Evolutionary conservation across 2,113 vertebrate genomes (phyloP), one percentile per base, ranked within the genome.

Genomic region (Rhinolophus ferrumequinum): DNA sequence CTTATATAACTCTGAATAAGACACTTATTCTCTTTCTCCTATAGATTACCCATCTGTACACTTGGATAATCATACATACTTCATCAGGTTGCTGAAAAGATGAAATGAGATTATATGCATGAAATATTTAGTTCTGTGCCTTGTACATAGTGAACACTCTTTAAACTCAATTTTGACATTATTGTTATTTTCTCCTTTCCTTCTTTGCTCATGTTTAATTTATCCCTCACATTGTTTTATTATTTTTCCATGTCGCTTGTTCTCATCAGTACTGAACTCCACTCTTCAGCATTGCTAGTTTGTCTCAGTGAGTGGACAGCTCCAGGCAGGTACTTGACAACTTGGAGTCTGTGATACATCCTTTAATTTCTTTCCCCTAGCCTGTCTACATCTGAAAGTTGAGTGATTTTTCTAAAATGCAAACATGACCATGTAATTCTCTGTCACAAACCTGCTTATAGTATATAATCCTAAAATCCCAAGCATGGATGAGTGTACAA

Each of bases 381-480:
- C 21, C 18, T 87, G 30, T 33, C 19, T 77, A 18, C 16, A 73
- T 83, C 44, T 92, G 21, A 21, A 90, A 90, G 30, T 92, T 22
- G 73, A 86, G 14, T 62, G 7, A 15, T 67, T 93, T 94, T 88
- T 67, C 80, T 89, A 92, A 85, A 95, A 77, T 95, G 64, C 30
- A 92, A 86, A 83, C 50, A 72, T 90, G 73, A 67, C 44, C 13
- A 50, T 50, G 13, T 52, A 86, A 92, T 82, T 60, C 26, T 95
- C 22, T 72, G 35, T 86, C 15, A 92, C 58, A 96, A 96, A 24
- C 22, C 24, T 91, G 22, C 19, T 47, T 76, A 14, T 50, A 35
- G 14, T 70, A 76, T 95, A 47, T 66, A 72, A 81, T 86, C 50
- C 21, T 82, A 80, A 82, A 75, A 82, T n/a, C 11, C 16, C 83